A percentile compares a stretch with the other conserved stretches of the same genome.
Conservation (phyloP, 2,113 vertebrate genomes). For the Equus przewalskii region DNA sequence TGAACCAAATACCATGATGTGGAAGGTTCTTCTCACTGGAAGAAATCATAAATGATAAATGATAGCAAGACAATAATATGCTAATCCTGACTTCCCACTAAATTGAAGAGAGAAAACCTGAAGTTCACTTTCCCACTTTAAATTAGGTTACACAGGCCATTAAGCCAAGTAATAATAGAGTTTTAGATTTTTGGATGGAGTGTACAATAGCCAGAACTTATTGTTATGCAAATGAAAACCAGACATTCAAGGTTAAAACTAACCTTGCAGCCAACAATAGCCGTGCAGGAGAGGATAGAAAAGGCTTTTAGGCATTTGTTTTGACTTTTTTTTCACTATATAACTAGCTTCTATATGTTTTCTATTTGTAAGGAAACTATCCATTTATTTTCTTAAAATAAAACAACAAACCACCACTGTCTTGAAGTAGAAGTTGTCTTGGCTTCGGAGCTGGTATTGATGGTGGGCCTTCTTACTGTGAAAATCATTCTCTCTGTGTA, state of each 20-base stretch:
- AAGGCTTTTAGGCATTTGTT: slow-evolving; percentile 6
- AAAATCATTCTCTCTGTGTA: slow-evolving; percentile 16
- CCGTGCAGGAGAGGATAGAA: background rate
- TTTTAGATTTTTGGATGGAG: slow-evolving; percentile 50
- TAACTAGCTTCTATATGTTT: slow-evolving; percentile 3
- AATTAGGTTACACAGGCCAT: slow-evolving; percentile 80
- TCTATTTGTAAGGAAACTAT: slow-evolving; percentile 51
- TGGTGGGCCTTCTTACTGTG: slow-evolving; percentile 28
- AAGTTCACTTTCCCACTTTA: slow-evolving; percentile 67
- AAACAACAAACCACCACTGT: background rate
- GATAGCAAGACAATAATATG: background rate
- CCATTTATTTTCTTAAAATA: slow-evolving; percentile 53
- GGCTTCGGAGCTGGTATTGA: slow-evolving; percentile 8
- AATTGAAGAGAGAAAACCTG: slow-evolving; percentile 31
- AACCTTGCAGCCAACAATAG: slow-evolving; percentile 11
- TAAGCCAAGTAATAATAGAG: slow-evolving; percentile 67
- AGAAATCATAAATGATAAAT: background rate
- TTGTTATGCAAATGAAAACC: slow-evolving; percentile 64
- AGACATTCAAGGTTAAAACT: slow-evolving; percentile 74
- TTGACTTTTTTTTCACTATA: background rate
- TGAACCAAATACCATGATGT: background rate
- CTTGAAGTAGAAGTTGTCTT: slow-evolving; percentile 21
- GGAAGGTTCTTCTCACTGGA: background rate
- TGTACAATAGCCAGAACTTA: slow-evolving; percentile 55
- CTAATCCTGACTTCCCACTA: slow-evolving; percentile 28